phyloP scores from a whole-genome alignment of 2,797 vertebrate species.

The Novumbra hubbsi region DNA sequence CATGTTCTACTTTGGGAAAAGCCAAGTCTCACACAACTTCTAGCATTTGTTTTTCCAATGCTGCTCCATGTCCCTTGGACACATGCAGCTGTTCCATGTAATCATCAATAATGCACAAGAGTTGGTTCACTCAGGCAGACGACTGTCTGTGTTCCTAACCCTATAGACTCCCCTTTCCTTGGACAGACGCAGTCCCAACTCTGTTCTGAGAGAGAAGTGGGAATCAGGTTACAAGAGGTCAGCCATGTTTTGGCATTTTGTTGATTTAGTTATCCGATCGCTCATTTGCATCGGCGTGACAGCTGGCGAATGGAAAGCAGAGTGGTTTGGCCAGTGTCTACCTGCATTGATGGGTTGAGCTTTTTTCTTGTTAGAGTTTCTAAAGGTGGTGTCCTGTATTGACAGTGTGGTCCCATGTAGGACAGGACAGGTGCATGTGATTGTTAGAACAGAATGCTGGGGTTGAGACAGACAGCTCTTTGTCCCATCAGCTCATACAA shows the following conservation, averaged over 20 bases:
- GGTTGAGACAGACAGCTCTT: slow-evolving; percentile 1
- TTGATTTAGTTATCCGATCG: slow-evolving; percentile 74
- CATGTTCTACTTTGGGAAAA: not conserved
- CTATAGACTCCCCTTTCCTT: not conserved
- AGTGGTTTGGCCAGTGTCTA: slow-evolving; percentile 27
- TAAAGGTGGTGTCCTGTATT: not conserved
- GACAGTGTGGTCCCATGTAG: not conserved
- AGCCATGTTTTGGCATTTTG: slow-evolving; percentile 60
- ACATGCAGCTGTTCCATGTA: slow-evolving; percentile 20
- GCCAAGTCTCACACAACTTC: not conserved
- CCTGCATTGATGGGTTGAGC: not conserved
- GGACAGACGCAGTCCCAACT: not conserved
- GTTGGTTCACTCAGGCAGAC: not conserved
- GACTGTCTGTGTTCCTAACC: not conserved
- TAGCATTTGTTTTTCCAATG: not conserved
- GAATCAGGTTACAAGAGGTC: slow-evolving; percentile 40
- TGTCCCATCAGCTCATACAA: not conserved
- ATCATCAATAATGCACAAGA: slow-evolving; percentile 23
- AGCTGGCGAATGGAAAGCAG: slow-evolving; percentile 63
- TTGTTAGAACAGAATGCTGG: not conserved
- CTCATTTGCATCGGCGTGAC: slow-evolving; percentile 71
- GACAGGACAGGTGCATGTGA: not conserved
- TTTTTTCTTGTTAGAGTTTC: not conserved
- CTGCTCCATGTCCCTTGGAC: slow-evolving; percentile 5
- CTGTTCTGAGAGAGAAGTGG: not conserved